Conservation (phyloP, 2,113 vertebrate species). For the Phylloscopus trochilus region DNA sequence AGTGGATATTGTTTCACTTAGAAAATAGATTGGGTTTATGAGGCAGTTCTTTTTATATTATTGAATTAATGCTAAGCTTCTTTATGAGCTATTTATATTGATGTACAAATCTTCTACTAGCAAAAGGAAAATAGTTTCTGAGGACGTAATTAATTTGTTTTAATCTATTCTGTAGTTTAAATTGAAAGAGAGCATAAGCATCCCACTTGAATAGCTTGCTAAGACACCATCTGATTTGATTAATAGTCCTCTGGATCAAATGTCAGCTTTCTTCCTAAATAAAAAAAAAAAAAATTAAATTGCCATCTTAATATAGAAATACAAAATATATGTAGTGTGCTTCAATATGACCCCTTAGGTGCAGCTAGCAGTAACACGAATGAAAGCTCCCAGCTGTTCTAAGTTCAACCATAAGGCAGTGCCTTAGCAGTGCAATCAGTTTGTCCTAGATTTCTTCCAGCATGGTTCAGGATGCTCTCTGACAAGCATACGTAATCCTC, state of each 20-base stretch:
- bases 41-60: neutral
- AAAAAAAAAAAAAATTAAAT: conserved; percentile 40
- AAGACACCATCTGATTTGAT: neutral
- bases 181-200: neutral
- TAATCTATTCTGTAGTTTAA: conserved; percentile 25
- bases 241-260: neutral
- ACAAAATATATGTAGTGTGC: neutral
- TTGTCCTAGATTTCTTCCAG: conserved; percentile 3
- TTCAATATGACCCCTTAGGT: neutral
- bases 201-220: neutral
- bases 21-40: conserved; percentile 20
- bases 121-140: conserved; percentile 28
- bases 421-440: neutral
- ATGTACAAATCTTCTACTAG: neutral
- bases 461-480: neutral
- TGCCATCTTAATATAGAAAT: neutral
- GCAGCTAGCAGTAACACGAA: neutral
- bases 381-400: neutral
- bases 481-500: neutral
- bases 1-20: neutral
- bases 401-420: neutral
- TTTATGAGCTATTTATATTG: conserved; percentile 16
- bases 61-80: conserved; percentile 14
- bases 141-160: conserved; percentile 28
- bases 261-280: neutral